These are phyloP conservation scores for Montipora capitata DNA, from an alignment of 92 coral and sea anemone genomes.

Conservation along the genomic window DNA sequence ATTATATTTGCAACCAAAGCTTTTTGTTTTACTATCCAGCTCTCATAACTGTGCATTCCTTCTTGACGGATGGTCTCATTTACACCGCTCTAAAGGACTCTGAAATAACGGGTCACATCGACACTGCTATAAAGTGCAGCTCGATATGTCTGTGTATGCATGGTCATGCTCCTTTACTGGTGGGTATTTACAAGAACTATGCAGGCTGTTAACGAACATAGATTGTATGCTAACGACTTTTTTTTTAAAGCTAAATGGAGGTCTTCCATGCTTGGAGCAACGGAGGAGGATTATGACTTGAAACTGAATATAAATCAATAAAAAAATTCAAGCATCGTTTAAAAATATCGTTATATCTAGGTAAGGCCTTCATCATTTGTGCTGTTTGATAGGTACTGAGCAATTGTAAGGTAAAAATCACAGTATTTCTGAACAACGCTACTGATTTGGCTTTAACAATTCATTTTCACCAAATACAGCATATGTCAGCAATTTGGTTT, in stretches of 20 bases:
- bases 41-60: background rate
- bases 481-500: no score
- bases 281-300: no score
- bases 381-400: background rate
- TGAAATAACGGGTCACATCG: slow-evolving; percentile 5
- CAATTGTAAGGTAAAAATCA: background rate
- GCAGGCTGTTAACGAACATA: slow-evolving; percentile 2
- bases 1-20: background rate
- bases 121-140: slow-evolving; percentile 24
- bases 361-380: no score
- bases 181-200: slow-evolving; percentile 5
- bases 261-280: no score
- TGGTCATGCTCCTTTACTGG: slow-evolving; percentile 4
- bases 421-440: background rate
- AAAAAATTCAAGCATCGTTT: no score
- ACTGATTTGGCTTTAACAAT: background rate
- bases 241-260: no score
- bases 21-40: slow-evolving; percentile 5
- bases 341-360: no score
- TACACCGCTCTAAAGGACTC: background rate
- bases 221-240: no score
- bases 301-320: no score
- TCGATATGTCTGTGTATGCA: background rate
- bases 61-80: no score
- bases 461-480: background rate